Evolutionary conservation across 1,140 invertebrate genomes (phyloP).

Genomic region (Diorhabda carinulata): DNA sequence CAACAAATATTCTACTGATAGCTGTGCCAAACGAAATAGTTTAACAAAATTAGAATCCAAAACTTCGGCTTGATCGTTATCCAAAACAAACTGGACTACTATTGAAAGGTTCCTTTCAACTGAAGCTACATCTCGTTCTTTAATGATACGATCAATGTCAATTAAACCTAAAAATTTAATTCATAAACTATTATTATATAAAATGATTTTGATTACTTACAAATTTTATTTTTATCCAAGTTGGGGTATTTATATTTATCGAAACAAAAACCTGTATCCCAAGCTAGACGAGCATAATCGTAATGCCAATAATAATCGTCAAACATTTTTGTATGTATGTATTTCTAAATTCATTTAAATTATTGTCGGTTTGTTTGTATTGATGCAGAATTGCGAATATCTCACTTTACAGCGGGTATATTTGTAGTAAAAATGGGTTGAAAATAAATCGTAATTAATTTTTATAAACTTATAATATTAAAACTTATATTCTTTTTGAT

Average conservation of each 20-base stretch:
- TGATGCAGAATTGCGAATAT: too few species aligned
- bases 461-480: too few species aligned
- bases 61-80: constrained; percentile 49
- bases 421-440: too few species aligned
- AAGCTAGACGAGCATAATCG: constrained; percentile 64
- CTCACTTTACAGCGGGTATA: too few species aligned
- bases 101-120: constrained; percentile 58
- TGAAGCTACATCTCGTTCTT: constrained; percentile 59
- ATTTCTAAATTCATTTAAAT: too few species aligned
- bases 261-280: constrained; percentile 64
- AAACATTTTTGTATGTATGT: constrained; percentile 17
- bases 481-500: too few species aligned
- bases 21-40: constrained; percentile 61
- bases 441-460: too few species aligned
- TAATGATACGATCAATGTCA: constrained; percentile 60
- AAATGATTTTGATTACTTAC: constrained; percentile 48
- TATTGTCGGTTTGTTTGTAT: too few species aligned
- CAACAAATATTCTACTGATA: constrained; percentile 66
- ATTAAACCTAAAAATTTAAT: constrained; percentile 52
- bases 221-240: constrained; percentile 63
- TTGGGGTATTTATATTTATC: constrained; percentile 55
- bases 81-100: constrained; percentile 39
- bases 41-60: constrained; percentile 65
- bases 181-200: constrained; percentile 2
- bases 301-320: constrained; percentile 51